A percentile compares a stretch with the other conserved stretches of the same genome.
phyloP scores from a whole-genome alignment of 2,888 invertebrate species.

The Diaprepes abbreviatus region DNA sequence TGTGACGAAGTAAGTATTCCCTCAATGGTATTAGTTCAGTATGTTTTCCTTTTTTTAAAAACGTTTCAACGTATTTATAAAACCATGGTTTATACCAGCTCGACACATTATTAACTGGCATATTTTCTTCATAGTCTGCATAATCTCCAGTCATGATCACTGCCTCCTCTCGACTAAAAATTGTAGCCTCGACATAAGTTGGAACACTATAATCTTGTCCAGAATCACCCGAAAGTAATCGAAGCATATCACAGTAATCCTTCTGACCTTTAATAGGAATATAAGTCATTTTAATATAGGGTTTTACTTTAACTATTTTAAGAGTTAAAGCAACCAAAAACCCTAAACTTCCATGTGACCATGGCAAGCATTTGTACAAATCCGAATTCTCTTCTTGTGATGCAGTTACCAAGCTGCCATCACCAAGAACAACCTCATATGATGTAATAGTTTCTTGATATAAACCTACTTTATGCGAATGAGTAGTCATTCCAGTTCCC shows the following conservation, averaged over 20 bases:
- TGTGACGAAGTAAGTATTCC: slow-evolving; percentile 77
- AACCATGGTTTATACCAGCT: slow-evolving; percentile 82
- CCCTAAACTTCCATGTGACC: slow-evolving; percentile 78
- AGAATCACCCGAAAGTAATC: slow-evolving; percentile 74
- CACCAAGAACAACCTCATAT: slow-evolving; percentile 76
- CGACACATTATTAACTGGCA: slow-evolving; percentile 72
- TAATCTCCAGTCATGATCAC: slow-evolving; percentile 79
- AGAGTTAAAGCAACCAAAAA: slow-evolving; percentile 77
- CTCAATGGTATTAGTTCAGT: slow-evolving; percentile 75
- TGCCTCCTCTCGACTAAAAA: slow-evolving; percentile 73
- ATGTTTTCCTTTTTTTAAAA: slow-evolving; percentile 70
- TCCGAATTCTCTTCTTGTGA: slow-evolving; percentile 72
- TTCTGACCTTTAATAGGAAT: slow-evolving; percentile 74
- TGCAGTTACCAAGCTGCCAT: slow-evolving; percentile 74
- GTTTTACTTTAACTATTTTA: slow-evolving; percentile 73
- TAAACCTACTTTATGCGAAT: slow-evolving; percentile 79
- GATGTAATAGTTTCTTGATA: slow-evolving; percentile 77
- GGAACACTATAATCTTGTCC: slow-evolving; percentile 68
- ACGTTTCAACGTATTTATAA: slow-evolving; percentile 76
- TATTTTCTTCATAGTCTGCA: slow-evolving; percentile 70
- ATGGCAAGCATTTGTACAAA: slow-evolving; percentile 74
- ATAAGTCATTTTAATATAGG: slow-evolving; percentile 76
- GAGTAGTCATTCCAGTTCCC: slow-evolving; percentile 82
- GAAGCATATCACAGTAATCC: slow-evolving; percentile 74
- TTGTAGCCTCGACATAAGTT: slow-evolving; percentile 78